A percentile compares a stretch with the other conserved stretches of the same genome.
These are phyloP conservation scores for Apamea epomidion DNA, from an alignment of 2,888 invertebrate species.

Conservation along the genomic window DNA sequence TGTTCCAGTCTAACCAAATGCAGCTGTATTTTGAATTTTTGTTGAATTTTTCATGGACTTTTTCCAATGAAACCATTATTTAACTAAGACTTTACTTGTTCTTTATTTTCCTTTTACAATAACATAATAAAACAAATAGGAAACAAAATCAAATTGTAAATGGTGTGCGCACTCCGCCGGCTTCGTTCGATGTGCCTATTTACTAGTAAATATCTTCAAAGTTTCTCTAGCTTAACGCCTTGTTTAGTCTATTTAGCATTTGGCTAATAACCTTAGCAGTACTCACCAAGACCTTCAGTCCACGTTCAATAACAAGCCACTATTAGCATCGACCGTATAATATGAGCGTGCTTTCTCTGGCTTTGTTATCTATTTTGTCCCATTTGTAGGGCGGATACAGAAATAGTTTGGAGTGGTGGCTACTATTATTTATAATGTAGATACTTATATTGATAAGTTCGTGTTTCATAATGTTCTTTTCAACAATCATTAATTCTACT, in stretches of 20 bases:
- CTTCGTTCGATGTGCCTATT: background rate
- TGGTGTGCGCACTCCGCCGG: background rate
- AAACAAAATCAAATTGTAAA: background rate
- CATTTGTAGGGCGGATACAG: constrained; percentile 42
- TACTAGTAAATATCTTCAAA: constrained; percentile 1
- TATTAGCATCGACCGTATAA: constrained; percentile 51
- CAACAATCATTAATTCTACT: background rate
- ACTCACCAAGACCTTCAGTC: constrained; percentile 26
- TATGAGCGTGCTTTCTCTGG: constrained; percentile 56
- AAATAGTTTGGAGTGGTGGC: constrained; percentile 18
- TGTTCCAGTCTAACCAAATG: background rate
- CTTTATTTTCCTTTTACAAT: background rate
- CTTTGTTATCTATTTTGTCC: constrained; percentile 52
- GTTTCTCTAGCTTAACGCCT: constrained; percentile 39
- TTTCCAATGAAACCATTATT: background rate
- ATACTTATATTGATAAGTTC: background rate
- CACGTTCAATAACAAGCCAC: constrained; percentile 38
- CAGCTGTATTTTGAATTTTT: background rate
- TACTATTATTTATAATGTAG: background rate
- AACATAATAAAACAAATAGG: background rate
- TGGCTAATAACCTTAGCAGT: constrained; percentile 45
- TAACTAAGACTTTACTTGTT: background rate
- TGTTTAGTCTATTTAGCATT: constrained; percentile 45
- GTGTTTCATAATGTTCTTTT: background rate
- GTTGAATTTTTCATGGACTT: background rate